Conservation (phyloP, 2,113 vertebrate genomes). For the Lonchura striata region DNA sequence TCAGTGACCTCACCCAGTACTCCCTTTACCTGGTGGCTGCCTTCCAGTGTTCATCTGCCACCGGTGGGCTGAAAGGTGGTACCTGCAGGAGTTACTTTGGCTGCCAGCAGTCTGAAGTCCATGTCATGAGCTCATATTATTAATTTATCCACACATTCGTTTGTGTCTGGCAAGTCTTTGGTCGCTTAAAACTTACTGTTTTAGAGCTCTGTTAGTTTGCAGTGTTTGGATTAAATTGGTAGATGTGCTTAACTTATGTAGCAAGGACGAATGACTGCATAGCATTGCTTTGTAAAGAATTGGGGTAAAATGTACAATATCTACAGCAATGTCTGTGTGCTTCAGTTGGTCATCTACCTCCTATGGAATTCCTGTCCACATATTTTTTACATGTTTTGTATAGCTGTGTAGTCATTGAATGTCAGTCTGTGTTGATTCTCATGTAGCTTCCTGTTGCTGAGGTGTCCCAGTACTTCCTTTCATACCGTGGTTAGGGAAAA, state of each 20-base stretch:
- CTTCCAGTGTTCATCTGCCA: not conserved
- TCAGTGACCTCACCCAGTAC: not conserved
- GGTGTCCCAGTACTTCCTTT: fast-evolving
- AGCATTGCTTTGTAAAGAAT: not conserved
- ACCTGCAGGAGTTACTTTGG: not conserved
- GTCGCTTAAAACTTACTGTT: not conserved
- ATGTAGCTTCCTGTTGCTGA: not conserved
- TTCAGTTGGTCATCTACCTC: not conserved
- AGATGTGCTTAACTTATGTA: fast-evolving
- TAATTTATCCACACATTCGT: not conserved
- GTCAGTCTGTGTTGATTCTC: not conserved
- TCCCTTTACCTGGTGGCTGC: fast-evolving
- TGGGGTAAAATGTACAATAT: not conserved
- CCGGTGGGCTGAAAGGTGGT: fast-evolving
- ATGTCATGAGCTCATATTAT: fast-evolving
- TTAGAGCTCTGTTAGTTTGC: fast-evolving
- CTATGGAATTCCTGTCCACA: not conserved
- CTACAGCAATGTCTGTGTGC: fast-evolving
- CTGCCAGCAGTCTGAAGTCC: not conserved
- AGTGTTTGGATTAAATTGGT: fast-evolving
- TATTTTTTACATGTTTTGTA: fast-evolving
- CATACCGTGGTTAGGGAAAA: fast-evolving
- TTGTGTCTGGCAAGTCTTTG: not conserved
- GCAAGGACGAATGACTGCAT: not conserved
- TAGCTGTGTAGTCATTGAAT: not conserved